These are phyloP conservation scores for Cantharis flavilabris DNA, from an alignment of 2,888 invertebrate genomes.

Conservation along the genomic window DNA sequence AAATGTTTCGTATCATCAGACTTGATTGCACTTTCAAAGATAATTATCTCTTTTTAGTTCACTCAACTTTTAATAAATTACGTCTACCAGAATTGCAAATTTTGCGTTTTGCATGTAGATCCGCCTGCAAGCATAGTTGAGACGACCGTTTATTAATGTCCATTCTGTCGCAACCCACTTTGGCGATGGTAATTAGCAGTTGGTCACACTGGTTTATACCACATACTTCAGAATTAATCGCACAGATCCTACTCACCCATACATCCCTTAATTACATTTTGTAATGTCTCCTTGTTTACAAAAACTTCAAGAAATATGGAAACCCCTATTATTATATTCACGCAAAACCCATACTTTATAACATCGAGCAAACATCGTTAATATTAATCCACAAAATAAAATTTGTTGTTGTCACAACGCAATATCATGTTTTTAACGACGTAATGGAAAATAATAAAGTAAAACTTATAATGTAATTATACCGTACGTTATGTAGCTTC, in stretches of 20 bases:
- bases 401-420: not conserved
- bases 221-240: slow-evolving; percentile 31
- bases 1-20: not conserved
- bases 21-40: slow-evolving; percentile 18
- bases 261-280: slow-evolving; percentile 27
- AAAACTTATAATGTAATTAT: not conserved
- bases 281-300: slow-evolving; percentile 15
- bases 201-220: slow-evolving; percentile 31
- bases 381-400: not conserved
- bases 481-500: too few species aligned
- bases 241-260: slow-evolving; percentile 23
- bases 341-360: not conserved
- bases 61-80: slow-evolving; percentile 28
- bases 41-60: slow-evolving; percentile 30
- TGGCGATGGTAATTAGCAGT: slow-evolving; percentile 39
- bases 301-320: slow-evolving; percentile 15
- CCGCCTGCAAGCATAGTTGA: slow-evolving; percentile 26
- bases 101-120: slow-evolving; percentile 30
- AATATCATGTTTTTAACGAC: not conserved
- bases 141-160: slow-evolving; percentile 38
- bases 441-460: not conserved
- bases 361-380: not conserved
- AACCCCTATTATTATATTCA: slow-evolving; percentile 1
- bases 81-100: slow-evolving; percentile 28
- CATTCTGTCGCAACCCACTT: slow-evolving; percentile 39